These are phyloP conservation scores for Heliconius ethilla DNA, from an alignment of 2,888 invertebrate species.

Conservation along the genomic window DNA sequence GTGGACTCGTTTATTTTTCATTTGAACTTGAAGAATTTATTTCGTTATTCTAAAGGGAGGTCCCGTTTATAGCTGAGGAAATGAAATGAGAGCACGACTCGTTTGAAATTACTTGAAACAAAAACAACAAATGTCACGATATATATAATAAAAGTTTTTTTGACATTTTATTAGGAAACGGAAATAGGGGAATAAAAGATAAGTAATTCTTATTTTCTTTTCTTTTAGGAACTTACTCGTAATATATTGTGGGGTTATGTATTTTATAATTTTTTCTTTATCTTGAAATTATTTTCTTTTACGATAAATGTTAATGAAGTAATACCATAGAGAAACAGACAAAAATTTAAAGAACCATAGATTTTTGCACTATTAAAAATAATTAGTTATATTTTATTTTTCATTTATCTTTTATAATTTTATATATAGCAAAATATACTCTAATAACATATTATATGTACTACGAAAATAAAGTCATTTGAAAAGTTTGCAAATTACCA, in stretches of 20 bases:
- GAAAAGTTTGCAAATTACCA: not conserved
- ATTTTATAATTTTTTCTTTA: not conserved
- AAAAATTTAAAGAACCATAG: too few species aligned
- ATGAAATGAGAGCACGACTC: conserved; percentile 10
- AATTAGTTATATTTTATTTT: too few species aligned
- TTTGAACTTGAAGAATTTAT: conserved; percentile 16
- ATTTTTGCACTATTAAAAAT: too few species aligned
- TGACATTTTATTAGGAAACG: not conserved
- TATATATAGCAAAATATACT: not conserved
- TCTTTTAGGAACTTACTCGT: not conserved
- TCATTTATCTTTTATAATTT: too few species aligned
- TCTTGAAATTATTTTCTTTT: too few species aligned
- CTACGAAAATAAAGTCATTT: not conserved
- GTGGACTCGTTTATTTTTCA: conserved; percentile 33
- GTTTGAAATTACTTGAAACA: not conserved
- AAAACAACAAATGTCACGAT: conserved; percentile 2
- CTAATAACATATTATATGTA: not conserved
- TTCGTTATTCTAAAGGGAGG: conserved; percentile 8
- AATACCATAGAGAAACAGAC: too few species aligned
- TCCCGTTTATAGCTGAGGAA: not conserved
- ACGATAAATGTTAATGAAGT: too few species aligned
- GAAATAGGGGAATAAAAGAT: not conserved
- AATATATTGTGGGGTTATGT: not conserved
- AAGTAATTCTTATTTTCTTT: not conserved
- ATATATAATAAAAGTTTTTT: not conserved